These are phyloP conservation scores for Laothoe populi DNA, from an alignment of 2,888 invertebrate genomes.

Conservation along the genomic window DNA sequence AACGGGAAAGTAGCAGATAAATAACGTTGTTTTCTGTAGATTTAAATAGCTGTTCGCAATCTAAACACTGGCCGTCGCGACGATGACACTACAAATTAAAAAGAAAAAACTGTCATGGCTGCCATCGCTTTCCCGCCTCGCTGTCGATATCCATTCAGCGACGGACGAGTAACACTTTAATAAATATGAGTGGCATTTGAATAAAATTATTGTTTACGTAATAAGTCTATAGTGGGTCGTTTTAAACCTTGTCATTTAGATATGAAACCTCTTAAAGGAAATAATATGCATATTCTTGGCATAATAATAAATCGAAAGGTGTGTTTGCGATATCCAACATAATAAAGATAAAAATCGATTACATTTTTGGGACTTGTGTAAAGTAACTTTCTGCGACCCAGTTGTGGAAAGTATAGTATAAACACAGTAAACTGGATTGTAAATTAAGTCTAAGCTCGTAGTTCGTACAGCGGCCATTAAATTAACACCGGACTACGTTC, in stretches of 20 bases:
- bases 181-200: conserved; percentile 52
- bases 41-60: conserved; percentile 30
- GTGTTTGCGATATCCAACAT: not conserved
- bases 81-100: conserved; percentile 60
- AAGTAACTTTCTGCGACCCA: not conserved
- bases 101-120: conserved; percentile 64
- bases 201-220: conserved; percentile 49
- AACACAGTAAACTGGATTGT: conserved; percentile 1
- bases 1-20: conserved; percentile 36
- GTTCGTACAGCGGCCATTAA: not conserved
- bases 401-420: not conserved
- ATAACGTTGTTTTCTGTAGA: conserved; percentile 11
- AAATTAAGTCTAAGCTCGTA: not conserved
- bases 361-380: not conserved
- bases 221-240: conserved; percentile 26
- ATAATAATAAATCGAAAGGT: conserved; percentile 17
- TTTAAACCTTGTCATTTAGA: conserved; percentile 21
- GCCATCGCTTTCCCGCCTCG: conserved; percentile 63
- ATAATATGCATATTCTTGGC: conserved; percentile 4
- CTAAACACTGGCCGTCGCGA: conserved; percentile 53
- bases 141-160: conserved; percentile 64
- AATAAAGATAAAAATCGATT: conserved; percentile 15
- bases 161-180: conserved; percentile 49
- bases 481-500: conserved; percentile 5
- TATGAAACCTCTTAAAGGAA: not conserved